Evolutionary conservation across 2,113 vertebrate genomes (phyloP).

Genomic region (human (Homo sapiens)): GRCh38 chr9:114452001-114452500

Average conservation of each 20-base stretch:
- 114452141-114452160: too few relatives aligned
- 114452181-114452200: rapidly evolving
- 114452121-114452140: too few relatives aligned
- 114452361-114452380: rapidly evolving
- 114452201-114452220: neutral
- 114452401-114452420: neutral
- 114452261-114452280: neutral
- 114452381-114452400: neutral
- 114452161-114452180: neutral
- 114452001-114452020: neutral
- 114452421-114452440: neutral
- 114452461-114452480: neutral
- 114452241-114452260: neutral
- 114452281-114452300: neutral
- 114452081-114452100: neutral
- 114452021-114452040: too few relatives aligned
- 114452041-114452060: neutral
- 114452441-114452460: neutral
- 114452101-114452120: neutral
- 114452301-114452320: rapidly evolving
- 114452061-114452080: neutral
- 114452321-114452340: neutral
- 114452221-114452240: neutral
- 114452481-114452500: neutral
- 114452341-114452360: rapidly evolving